A percentile compares a stretch with the other conserved stretches of the same genome.
Conservation (phyloP, 2,113 vertebrate species). For the Condylura cristata region DNA sequence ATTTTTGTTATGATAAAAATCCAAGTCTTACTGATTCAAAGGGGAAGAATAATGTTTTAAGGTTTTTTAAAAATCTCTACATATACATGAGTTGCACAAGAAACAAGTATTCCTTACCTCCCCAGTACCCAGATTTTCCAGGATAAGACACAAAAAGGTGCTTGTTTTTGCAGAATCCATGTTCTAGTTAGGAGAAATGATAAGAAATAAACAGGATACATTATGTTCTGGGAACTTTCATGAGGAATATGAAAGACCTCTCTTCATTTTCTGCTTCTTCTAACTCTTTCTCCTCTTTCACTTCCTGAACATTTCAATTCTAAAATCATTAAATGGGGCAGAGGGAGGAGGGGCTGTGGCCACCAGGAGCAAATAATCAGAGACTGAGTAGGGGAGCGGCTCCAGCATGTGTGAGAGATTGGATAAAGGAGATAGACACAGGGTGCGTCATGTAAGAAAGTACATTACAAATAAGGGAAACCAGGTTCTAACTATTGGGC, state of each 20-base stretch:
- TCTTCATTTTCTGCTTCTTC: background rate
- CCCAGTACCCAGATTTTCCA: background rate
- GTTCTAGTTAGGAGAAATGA: background rate
- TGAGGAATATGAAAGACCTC: background rate
- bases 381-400: too few species aligned
- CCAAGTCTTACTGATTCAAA: constrained; percentile 12
- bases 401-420: accelerated
- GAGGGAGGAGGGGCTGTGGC: accelerated
- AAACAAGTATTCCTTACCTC: background rate
- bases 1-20: background rate
- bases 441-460: background rate
- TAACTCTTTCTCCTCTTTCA: background rate
- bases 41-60: background rate
- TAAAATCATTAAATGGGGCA: background rate
- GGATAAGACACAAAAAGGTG: background rate
- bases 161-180: background rate
- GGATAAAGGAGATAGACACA: accelerated
- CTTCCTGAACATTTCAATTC: background rate
- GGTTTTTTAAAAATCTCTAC: background rate
- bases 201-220: background rate
- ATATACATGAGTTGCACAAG: background rate
- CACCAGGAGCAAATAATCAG: accelerated
- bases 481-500: background rate
- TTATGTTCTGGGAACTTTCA: background rate
- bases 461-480: background rate